These are phyloP conservation scores for Tanaodytes sp. DNA, from an alignment of 2,888 invertebrate genomes.

Conservation along the genomic window DNA sequence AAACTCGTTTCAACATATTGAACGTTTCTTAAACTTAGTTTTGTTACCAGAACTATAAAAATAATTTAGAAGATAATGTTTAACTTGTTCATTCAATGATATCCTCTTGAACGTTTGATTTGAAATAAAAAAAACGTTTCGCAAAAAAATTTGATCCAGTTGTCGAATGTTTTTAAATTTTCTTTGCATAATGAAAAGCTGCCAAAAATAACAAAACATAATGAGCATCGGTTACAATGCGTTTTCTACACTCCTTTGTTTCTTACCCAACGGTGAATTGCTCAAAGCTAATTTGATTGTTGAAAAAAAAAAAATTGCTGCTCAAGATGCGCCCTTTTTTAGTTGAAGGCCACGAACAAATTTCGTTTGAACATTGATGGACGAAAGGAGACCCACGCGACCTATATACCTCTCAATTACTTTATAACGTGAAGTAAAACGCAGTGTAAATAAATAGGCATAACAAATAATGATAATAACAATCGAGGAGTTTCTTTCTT, in stretches of 20 bases:
- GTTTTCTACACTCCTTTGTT: background rate
- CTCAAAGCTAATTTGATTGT: conserved; percentile 34
- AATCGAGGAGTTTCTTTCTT: conserved; percentile 52
- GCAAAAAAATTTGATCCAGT: background rate
- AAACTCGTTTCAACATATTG: too few species aligned
- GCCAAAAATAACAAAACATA: conserved; percentile 16
- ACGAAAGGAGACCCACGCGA: conserved; percentile 16
- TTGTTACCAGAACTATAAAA: too few species aligned
- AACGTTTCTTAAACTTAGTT: too few species aligned
- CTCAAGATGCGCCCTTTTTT: conserved; percentile 7
- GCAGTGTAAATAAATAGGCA: conserved; percentile 44
- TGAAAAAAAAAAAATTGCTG: conserved; percentile 5
- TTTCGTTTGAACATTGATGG: background rate
- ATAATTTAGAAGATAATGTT: too few species aligned
- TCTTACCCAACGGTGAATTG: conserved; percentile 19
- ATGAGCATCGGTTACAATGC: conserved; percentile 4
- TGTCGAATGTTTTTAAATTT: background rate
- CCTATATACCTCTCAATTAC: conserved; percentile 35
- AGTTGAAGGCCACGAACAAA: background rate
- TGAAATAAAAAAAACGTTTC: too few species aligned
- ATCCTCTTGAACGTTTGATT: too few species aligned
- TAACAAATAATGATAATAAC: conserved; percentile 22
- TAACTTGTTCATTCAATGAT: too few species aligned
- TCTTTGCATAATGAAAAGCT: conserved; percentile 8
- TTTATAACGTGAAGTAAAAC: conserved; percentile 23